A percentile compares a stretch with the other conserved stretches of the same genome.
phyloP scores from a whole-genome alignment of 1,140 invertebrate species.

The honey bee (Apis mellifera) region DNA sequence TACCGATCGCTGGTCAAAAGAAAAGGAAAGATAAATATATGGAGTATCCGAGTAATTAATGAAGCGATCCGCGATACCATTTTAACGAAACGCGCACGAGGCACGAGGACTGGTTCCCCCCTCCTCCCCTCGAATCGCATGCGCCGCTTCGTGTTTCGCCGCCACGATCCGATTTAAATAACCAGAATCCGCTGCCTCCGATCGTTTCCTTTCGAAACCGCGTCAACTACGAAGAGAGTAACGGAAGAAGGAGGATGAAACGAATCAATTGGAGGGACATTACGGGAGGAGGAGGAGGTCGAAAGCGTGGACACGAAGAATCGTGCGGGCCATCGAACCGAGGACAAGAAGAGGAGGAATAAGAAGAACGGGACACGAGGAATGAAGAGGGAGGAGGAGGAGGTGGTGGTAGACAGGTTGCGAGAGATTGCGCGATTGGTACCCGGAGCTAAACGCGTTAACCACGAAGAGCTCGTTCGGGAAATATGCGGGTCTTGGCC shows the following conservation, averaged over 20 bases:
- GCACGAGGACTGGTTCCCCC: conserved; percentile 33
- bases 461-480: conserved; percentile 46
- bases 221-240: neutral
- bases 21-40: conserved; percentile 27
- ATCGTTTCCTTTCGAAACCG: too few relatives aligned
- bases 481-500: conserved; percentile 46
- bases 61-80: conserved; percentile 52
- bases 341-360: neutral
- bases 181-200: neutral
- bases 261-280: neutral
- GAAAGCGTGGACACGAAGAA: neutral
- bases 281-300: neutral
- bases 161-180: conserved; percentile 20
- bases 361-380: neutral
- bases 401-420: conserved; percentile 23
- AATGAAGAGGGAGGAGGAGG: conserved; percentile 26
- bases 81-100: conserved; percentile 46
- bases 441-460: conserved; percentile 50
- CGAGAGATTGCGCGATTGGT: conserved; percentile 56
- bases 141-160: neutral
- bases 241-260: too few relatives aligned
- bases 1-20: too few relatives aligned
- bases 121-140: neutral
- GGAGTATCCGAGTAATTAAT: conserved; percentile 35
- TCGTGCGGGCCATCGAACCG: neutral